Evolutionary conservation across 1,140 invertebrate species (phyloP), one percentile per base, ranked within the genome.

Genomic region (Aricia agestis): DNA sequence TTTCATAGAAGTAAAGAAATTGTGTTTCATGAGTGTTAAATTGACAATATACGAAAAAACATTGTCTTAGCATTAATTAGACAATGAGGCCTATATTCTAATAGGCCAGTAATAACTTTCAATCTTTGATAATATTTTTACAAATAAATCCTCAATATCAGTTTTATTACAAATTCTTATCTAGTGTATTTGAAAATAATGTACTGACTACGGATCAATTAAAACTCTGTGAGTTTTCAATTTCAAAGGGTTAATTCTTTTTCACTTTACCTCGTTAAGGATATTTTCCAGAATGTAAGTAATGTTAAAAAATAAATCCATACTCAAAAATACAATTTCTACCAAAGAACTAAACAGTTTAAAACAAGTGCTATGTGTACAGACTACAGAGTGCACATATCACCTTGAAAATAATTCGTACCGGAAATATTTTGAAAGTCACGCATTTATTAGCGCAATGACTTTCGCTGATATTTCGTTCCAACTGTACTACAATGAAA

Each of bases 351-450:
- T 3, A n/a, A n/a, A 25, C 25, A 68, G 18, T 18, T 58, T 58
- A 25, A 68, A 68, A 13, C 25, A 57, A 68, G 25, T 68, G 31
- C 25, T 15, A n/a, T 66, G 25, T 52, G 57, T 25, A 19, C 45
- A 68, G 67, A 68, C 42, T 31, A 52, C 19, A 31, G 36, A 36
- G 36, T 36, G 36, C 36, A 45, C 57, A 57, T 11, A 58, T 75
- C 41, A 63, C 76, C 72, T 75, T 74, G 76, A 69, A 69, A 59
- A 67, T 58, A 25, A 52, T 68, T 57, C 52, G 36, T 67, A 73
- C 70, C 69, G 66, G 67, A 74, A 63, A 71, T 69, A 59, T 72
- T 75, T 72, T 72, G 66, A 75, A 75, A 70, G 68, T 45, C 70
- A 32, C 66, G 66, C 59, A 52, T 52, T 70, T 68, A 70, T 72